phyloP scores from a whole-genome alignment of 2,888 invertebrate species.

The Trissolcus japonicus region DNA sequence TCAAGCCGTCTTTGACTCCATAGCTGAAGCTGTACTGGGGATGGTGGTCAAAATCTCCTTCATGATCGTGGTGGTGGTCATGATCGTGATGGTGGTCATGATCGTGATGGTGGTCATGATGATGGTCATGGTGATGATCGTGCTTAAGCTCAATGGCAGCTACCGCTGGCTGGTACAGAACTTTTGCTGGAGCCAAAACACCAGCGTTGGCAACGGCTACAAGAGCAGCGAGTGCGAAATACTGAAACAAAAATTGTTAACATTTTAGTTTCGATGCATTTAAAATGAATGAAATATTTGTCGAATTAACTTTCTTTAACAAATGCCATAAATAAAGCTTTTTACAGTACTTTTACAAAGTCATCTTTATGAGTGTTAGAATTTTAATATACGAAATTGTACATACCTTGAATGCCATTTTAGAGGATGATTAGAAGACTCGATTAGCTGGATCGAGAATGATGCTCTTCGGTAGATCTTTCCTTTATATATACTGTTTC shows the following conservation, averaged over 20 bases:
- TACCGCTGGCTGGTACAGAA: constrained; percentile 3
- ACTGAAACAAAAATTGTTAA: constrained; percentile 9
- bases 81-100: neutral
- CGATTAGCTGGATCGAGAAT: constrained; percentile 21
- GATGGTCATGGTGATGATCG: constrained; percentile 2
- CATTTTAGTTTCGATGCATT: neutral
- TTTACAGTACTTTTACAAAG: too few relatives aligned
- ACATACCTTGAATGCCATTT: constrained; percentile 27
- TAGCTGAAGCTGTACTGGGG: constrained; percentile 20
- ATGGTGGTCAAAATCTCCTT: constrained; percentile 12
- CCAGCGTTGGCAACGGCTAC: constrained; percentile 28
- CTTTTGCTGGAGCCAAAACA: constrained; percentile 20
- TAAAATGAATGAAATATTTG: too few relatives aligned
- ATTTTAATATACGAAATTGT: neutral
- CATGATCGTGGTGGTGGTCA: constrained; percentile 7
- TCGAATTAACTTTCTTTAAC: too few relatives aligned
- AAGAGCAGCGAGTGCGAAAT: constrained; percentile 30
- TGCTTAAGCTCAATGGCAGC: neutral
- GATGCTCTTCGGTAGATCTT: neutral
- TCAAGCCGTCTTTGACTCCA: constrained; percentile 59
- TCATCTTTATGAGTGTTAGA: too few relatives aligned
- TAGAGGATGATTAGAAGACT: constrained; percentile 1
- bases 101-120: neutral
- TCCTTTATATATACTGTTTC: constrained; percentile 7
- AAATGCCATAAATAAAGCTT: too few relatives aligned